Evolutionary conservation across 1,140 invertebrate species (phyloP).

Genomic region (Heliconius melpomene): DNA sequence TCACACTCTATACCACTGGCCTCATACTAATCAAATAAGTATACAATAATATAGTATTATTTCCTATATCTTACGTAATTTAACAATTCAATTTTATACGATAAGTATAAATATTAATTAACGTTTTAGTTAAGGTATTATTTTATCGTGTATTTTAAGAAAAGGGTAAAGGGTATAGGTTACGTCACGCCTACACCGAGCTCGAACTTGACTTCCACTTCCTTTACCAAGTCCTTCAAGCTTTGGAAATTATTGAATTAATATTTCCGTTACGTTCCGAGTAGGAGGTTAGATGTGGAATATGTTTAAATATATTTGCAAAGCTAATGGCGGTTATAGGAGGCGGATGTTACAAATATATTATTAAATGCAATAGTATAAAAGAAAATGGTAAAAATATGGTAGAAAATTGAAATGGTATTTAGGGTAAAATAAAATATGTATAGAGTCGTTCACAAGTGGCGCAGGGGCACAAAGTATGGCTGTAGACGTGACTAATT

Average conservation of each 20-base stretch:
- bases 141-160: neutral
- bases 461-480: no score
- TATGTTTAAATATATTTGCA: slow-evolving; percentile 32
- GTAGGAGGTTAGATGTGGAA: slow-evolving; percentile 28
- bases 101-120: neutral
- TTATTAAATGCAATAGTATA: neutral
- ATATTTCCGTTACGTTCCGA: slow-evolving; percentile 33
- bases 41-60: neutral
- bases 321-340: slow-evolving; percentile 20
- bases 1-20: no score
- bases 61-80: neutral
- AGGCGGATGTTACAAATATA: neutral
- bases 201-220: slow-evolving; percentile 27
- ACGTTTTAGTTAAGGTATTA: slow-evolving; percentile 10
- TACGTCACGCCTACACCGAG: slow-evolving; percentile 13
- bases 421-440: no score
- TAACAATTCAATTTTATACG: neutral
- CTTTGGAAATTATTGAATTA: slow-evolving; percentile 41
- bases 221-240: slow-evolving; percentile 32
- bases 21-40: neutral
- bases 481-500: no score
- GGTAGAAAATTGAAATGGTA: neutral
- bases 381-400: neutral
- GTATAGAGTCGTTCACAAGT: no score
- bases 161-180: slow-evolving; percentile 16